These are phyloP conservation scores for Cheirogaleus medius DNA, from an alignment of 2,113 vertebrate species.

Conservation along the genomic window DNA sequence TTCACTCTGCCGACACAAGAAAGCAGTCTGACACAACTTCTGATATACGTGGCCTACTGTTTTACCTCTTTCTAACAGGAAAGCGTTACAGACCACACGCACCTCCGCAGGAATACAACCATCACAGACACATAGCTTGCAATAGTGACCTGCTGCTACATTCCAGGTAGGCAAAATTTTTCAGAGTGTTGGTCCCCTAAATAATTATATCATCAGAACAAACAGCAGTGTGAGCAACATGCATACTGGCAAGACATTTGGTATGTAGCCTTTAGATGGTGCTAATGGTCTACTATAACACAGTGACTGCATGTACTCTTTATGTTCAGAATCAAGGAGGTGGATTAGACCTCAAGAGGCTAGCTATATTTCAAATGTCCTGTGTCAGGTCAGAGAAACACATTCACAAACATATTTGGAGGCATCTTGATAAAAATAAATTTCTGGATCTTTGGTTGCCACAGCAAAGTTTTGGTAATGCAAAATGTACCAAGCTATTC, in stretches of 20 bases:
- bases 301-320: not conserved
- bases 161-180: not conserved
- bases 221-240: not conserved
- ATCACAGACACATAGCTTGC: not conserved
- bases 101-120: not conserved
- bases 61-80: not conserved
- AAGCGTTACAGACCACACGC: not conserved
- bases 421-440: not conserved
- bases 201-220: not conserved
- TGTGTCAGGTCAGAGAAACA: not conserved
- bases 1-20: not conserved
- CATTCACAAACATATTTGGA: not conserved
- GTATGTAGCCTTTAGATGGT: constrained; percentile 82
- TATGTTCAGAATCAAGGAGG: not conserved
- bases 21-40: not conserved
- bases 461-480: not conserved
- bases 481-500: not conserved
- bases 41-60: not conserved
- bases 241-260: not conserved
- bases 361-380: not conserved
- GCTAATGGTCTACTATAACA: constrained; percentile 66
- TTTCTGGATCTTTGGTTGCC: not conserved
- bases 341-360: not conserved
- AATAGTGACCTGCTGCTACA: not conserved
- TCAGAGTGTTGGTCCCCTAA: not conserved